These are phyloP conservation scores for Pemphredon lugubris DNA, from an alignment of 2,888 invertebrate species.

Conservation along the genomic window DNA sequence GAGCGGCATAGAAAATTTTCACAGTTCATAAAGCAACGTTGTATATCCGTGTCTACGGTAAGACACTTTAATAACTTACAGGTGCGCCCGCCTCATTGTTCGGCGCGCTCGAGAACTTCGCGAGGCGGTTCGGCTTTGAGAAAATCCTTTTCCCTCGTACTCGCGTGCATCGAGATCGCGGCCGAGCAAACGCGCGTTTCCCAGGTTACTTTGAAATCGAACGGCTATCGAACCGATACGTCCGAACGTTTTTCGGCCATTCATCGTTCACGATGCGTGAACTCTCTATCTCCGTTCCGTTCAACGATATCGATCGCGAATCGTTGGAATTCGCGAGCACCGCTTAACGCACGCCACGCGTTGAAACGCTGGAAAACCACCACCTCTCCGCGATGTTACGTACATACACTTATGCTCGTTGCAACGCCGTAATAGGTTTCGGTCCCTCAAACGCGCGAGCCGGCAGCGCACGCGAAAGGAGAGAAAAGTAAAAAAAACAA, in stretches of 20 bases:
- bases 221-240: too few species aligned
- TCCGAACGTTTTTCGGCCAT: neutral
- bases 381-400: neutral
- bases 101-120: neutral
- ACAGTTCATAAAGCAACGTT: slow-evolving; percentile 19
- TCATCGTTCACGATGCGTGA: too few species aligned
- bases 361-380: slow-evolving; percentile 10
- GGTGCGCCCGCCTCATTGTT: slow-evolving; percentile 32
- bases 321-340: neutral
- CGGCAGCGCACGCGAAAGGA: too few species aligned
- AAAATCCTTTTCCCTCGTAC: neutral
- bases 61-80: slow-evolving; percentile 27
- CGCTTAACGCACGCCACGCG: neutral
- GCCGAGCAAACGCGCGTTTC: neutral
- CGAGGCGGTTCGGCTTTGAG: too few species aligned
- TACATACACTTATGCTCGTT: too few species aligned
- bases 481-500: too few species aligned
- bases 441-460: slow-evolving; percentile 17
- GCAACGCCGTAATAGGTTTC: neutral
- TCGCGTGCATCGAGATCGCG: neutral
- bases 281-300: neutral
- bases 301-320: neutral
- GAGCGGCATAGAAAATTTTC: slow-evolving; percentile 19
- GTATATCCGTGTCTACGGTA: neutral
- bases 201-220: neutral